These are phyloP conservation scores for Turritopsis rubra DNA, from an alignment of 30 jellyfish, hydroid and myxozoan genomes.

Conservation along the genomic window DNA sequence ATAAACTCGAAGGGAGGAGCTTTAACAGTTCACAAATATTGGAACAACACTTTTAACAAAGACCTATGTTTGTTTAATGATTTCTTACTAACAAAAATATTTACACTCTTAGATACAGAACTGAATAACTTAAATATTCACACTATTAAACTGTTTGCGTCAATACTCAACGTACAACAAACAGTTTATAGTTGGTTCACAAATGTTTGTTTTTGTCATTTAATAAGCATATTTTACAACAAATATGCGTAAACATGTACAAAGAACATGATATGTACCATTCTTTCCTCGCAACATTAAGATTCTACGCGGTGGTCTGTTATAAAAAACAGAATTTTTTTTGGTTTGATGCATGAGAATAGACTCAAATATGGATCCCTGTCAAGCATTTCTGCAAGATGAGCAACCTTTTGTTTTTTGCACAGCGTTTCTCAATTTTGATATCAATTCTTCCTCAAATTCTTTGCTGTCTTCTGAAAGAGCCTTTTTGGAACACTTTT, in stretches of 20 bases:
- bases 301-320: neutral
- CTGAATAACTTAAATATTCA: neutral
- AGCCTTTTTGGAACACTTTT: neutral
- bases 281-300: neutral
- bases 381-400: neutral
- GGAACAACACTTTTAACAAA: neutral
- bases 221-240: neutral
- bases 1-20: neutral
- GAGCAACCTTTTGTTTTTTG: neutral
- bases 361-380: neutral
- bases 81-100: neutral
- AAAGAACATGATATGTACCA: neutral
- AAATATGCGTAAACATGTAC: neutral
- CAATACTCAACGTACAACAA: neutral
- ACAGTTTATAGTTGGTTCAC: neutral
- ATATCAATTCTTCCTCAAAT: neutral
- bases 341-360: neutral
- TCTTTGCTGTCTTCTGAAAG: neutral
- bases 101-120: neutral
- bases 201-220: neutral
- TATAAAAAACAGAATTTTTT: too few species aligned
- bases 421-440: neutral
- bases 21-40: neutral
- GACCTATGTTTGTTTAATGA: neutral
- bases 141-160: neutral